phyloP scores from a whole-genome alignment of 2,888 invertebrate genomes.

The Heliconius ethilla region DNA sequence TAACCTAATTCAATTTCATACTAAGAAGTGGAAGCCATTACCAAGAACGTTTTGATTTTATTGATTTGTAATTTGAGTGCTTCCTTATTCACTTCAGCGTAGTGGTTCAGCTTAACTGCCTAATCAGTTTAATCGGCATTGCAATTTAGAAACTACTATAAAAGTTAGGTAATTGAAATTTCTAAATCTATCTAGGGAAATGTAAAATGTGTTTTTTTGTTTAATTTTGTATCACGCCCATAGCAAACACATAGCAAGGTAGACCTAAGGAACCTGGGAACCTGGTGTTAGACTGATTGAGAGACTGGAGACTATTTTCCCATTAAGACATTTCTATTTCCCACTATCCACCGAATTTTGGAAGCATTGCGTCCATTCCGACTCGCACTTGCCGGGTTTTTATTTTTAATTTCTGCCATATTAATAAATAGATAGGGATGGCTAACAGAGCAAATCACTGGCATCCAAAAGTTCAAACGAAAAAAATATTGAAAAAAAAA shows the following conservation, averaged over 20 bases:
- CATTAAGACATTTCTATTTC: too few relatives aligned
- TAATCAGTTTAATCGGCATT: slow-evolving; percentile 26
- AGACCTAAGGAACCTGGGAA: too few relatives aligned
- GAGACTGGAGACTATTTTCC: too few relatives aligned
- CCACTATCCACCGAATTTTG: too few relatives aligned
- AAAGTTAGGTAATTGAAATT: background rate
- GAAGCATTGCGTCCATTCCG: too few relatives aligned
- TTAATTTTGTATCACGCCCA: too few relatives aligned
- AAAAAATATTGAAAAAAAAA: background rate
- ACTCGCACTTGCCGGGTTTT: too few relatives aligned
- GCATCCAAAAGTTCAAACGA: background rate
- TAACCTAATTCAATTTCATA: slow-evolving; percentile 17
- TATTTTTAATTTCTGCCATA: too few relatives aligned
- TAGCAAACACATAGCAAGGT: too few relatives aligned
- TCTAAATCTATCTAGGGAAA: background rate
- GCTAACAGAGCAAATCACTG: background rate
- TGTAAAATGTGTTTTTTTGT: too few relatives aligned
- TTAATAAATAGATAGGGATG: too few relatives aligned
- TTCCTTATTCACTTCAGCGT: slow-evolving; percentile 27
- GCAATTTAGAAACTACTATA: slow-evolving; percentile 14
- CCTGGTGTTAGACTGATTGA: too few relatives aligned
- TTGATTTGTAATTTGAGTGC: slow-evolving; percentile 34
- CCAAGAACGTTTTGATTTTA: slow-evolving; percentile 23
- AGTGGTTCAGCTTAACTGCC: slow-evolving; percentile 24
- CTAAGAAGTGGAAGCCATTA: slow-evolving; percentile 18